Percentiles rank a stretch among this genome's conserved stretches.
phyloP scores from a whole-genome alignment of 2,888 invertebrate species.

The Epistrophella euchroma region DNA sequence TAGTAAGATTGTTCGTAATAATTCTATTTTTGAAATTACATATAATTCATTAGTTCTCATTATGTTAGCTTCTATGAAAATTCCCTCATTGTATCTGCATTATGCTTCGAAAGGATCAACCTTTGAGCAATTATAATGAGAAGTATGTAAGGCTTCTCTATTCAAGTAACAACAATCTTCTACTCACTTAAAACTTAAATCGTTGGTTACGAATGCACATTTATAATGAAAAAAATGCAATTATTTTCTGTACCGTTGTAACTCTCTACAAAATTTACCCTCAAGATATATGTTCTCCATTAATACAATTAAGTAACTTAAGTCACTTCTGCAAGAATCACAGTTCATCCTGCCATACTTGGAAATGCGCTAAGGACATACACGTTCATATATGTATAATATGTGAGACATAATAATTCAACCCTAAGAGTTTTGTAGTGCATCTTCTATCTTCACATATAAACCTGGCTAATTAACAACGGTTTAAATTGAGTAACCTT shows the following conservation, averaged over 20 bases:
- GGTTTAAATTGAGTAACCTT: conserved; percentile 50
- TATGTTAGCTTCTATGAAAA: neutral
- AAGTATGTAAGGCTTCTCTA: neutral
- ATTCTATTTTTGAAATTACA: too few relatives aligned
- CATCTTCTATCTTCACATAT: conserved; percentile 16
- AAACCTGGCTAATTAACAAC: conserved; percentile 59
- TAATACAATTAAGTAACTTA: conserved; percentile 58
- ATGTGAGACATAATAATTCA: conserved; percentile 18
- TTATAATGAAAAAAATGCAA: conserved; percentile 51
- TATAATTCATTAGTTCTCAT: neutral
- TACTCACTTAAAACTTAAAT: neutral
- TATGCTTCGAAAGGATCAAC: neutral
- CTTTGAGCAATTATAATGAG: neutral
- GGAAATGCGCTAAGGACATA: neutral
- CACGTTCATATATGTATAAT: too few relatives aligned
- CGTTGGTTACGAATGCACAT: conserved; percentile 9
- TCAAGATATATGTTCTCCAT: conserved; percentile 30
- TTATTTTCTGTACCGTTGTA: conserved; percentile 39
- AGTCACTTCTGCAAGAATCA: neutral
- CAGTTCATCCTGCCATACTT: neutral
- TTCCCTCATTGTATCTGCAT: neutral
- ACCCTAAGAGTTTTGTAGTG: conserved; percentile 11
- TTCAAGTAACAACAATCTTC: neutral
- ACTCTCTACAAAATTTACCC: conserved; percentile 36
- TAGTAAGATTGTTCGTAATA: neutral